Percentiles rank a stretch among this genome's conserved stretches.
These are phyloP conservation scores for Glaucidium brasilianum DNA, from an alignment of 2,113 vertebrate genomes.

Conservation along the genomic window DNA sequence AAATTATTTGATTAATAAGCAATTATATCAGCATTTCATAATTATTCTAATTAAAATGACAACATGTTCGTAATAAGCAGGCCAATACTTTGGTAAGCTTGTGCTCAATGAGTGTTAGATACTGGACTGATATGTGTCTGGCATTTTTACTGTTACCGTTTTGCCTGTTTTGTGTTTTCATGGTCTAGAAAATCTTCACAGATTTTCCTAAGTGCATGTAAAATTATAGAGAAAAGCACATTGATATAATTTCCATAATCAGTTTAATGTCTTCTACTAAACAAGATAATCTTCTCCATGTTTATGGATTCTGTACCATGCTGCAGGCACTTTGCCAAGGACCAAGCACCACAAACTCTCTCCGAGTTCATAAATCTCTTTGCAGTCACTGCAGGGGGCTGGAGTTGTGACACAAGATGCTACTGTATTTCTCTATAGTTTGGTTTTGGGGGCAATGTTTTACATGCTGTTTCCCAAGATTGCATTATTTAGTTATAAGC, in stretches of 20 bases:
- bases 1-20: background rate
- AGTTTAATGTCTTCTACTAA: background rate
- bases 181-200: background rate
- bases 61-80: background rate
- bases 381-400: background rate
- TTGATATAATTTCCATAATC: background rate
- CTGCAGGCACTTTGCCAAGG: background rate
- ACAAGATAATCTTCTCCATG: background rate
- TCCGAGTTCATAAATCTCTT: background rate
- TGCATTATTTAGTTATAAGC: background rate
- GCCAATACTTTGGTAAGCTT: background rate
- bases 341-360: background rate
- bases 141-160: background rate
- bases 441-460: background rate
- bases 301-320: background rate
- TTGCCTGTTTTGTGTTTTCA: background rate
- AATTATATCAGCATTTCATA: background rate
- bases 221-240: background rate
- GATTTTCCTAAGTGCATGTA: background rate
- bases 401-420: accelerated
- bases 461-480: accelerated
- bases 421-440: background rate
- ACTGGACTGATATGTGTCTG: background rate
- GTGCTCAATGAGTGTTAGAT: background rate
- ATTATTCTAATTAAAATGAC: background rate